Base-by-base conservation (phyloP, 2,888 invertebrate species). In the Zaprionus lineosus region DNA sequence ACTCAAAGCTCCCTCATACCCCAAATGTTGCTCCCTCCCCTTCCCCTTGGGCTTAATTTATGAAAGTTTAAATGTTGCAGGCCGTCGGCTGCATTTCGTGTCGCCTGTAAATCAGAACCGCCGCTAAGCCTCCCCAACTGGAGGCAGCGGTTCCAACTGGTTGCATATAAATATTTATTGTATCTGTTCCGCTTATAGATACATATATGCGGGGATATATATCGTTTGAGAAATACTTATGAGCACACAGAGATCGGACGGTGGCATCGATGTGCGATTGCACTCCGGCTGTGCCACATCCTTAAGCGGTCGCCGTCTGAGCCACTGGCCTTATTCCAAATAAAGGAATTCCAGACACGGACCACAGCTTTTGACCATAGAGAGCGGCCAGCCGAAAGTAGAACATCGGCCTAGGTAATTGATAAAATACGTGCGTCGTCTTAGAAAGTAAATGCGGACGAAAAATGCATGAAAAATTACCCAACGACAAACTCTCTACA, bases 81-180 rank as follows among this genome's bases (percentile, higher is more conserved):
- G 66, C 71, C 51, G 56, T 55, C 46, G 62, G 63, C 56, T 64
- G 74, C 74, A 81, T 73, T 84, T 76, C 64, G 81, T 76, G 75
- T 64, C 64, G 84, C 76, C 66, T 66, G 61, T 64, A 78, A 78
- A 76, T 77, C 84, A 78, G 78, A 78, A 77, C 75, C 47, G 72
- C 84, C 73, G 73, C 84, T 77, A 83, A 76, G 62, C 65, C 58
- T 57, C 50, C 19, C 12, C 29, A 12, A 7, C 57, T 31, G 31
- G n/a, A 52, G 31, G n/a, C 36, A 50, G 41, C 44, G 55, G 39
- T 46, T 53, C 52, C 81, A 69, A 79, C 81, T 81, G 84, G 77
- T 81, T 69, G 46, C 61, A 67, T 58, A 84, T 84, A 78, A 77
- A 82, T 82, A 74, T 84, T 67, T 81, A 74, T 83, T 62, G 61